Evolutionary conservation across 2,113 vertebrate species (phyloP).

Genomic region (Acrocephalus arundinaceus): DNA sequence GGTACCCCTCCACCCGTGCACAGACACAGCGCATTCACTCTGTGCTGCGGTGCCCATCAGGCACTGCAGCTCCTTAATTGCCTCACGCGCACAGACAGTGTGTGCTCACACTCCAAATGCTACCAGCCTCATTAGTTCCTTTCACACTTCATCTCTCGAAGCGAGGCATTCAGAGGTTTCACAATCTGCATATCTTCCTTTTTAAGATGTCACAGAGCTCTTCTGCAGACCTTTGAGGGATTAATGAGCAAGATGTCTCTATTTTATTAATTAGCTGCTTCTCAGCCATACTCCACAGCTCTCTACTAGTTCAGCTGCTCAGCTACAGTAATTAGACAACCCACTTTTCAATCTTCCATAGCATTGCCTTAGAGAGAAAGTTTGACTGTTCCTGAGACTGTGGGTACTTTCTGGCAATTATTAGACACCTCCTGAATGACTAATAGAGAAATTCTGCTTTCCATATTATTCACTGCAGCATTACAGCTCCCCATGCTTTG

Average conservation of each 20-base stretch:
- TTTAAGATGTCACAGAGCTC: slow-evolving; percentile 33
- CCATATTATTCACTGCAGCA: not conserved
- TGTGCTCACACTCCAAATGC: not conserved
- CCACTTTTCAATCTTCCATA: not conserved
- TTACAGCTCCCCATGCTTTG: not conserved
- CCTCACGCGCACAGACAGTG: not conserved
- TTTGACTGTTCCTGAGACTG: not conserved
- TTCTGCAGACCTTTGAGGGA: slow-evolving; percentile 31
- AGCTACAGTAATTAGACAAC: slow-evolving; percentile 39
- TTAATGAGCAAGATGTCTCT: slow-evolving; percentile 22
- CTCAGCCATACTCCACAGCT: not conserved
- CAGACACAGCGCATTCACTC: not conserved
- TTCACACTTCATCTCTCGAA: slow-evolving; percentile 30
- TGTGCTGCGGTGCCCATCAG: not conserved
- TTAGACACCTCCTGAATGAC: slow-evolving; percentile 19
- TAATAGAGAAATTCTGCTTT: not conserved
- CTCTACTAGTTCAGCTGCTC: slow-evolving; percentile 18
- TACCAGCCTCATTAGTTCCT: slow-evolving; percentile 25
- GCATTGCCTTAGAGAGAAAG: not conserved
- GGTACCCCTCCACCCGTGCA: not conserved
- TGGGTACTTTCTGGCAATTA: slow-evolving; percentile 26
- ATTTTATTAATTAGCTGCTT: slow-evolving; percentile 51
- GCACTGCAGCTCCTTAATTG: not conserved
- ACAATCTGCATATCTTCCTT: slow-evolving; percentile 41
- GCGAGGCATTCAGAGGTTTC: not conserved